Evolutionary conservation across 2,888 invertebrate species (phyloP), one percentile per base, ranked within the genome.

Genomic region (Drosophila setosimentum): DNA sequence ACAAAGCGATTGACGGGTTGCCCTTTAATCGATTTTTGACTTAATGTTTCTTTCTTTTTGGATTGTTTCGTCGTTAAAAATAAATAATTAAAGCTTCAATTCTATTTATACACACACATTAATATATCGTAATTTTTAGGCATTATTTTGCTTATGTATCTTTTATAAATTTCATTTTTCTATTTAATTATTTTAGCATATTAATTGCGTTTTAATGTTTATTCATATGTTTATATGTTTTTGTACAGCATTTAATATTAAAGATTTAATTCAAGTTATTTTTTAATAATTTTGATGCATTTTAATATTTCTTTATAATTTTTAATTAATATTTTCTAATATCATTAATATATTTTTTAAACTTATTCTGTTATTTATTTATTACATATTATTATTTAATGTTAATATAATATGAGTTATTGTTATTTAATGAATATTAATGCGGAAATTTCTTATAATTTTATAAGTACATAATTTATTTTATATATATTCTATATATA

Each of bases 21-120:
- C 58, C 58, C 45, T 68, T 60, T 54, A 80, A 83, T 83, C 83
- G 80, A 83, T 87, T 73, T 62, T 72, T 55, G 49, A 68, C 70
- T 70, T 70, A 54, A 64, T 59, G 58, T 51, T 69, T 37, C 13
- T 32, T 30, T 51, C 27, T 30, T 1, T 50, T 29, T 11, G 40
- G n/a, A n/a, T 45, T 53, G 16, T n/a, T 27, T 49, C 21, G 30
- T 7, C 45, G 37, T 35, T 35, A 24, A 48, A 16, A 18, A 48
- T 30, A 29, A 35, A 55, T n/a, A 40, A 29, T 49, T 50, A 30
- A 57, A 57, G 37, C 24, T 48, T 21, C 1, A 49, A 27, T 49
- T 5, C n/a, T 8, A 5, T 49, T 3, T n/a, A 24, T 48, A 35
- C 4, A 32, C 24, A 16, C 6, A 8, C n/a, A 13, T 33, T 13